Evolutionary conservation across 2,888 invertebrate species (phyloP).

Genomic region (Galeopsomyia nigrocyanea): DNA sequence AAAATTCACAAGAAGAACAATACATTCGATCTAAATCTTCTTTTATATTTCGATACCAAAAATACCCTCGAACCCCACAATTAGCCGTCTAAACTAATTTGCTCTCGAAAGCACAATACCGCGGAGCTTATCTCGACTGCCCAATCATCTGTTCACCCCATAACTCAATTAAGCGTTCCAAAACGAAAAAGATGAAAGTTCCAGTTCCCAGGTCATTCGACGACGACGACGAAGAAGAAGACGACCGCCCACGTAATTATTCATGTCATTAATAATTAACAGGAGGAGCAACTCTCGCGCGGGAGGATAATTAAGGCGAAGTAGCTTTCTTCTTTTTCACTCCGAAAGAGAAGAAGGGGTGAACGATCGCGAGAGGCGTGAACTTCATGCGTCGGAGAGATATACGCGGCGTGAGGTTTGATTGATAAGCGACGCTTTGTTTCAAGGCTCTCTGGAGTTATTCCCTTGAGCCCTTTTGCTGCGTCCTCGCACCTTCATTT

Average conservation of each 20-base stretch:
- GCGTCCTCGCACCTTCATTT: not conserved
- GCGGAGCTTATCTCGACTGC: too few relatives aligned
- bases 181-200: too few relatives aligned
- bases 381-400: slow-evolving; percentile 31
- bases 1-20: too few relatives aligned
- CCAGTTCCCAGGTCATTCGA: not conserved
- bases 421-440: slow-evolving; percentile 27
- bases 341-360: slow-evolving; percentile 4
- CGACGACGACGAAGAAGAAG: not conserved
- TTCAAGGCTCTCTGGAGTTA: slow-evolving; percentile 2
- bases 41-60: too few relatives aligned
- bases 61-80: too few relatives aligned
- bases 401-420: slow-evolving; percentile 12
- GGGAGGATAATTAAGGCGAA: slow-evolving; percentile 44
- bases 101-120: too few relatives aligned
- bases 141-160: too few relatives aligned
- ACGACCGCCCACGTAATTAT: slow-evolving; percentile 30
- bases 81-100: too few relatives aligned
- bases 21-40: too few relatives aligned
- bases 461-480: not conserved
- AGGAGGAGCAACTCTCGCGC: not conserved
- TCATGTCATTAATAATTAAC: slow-evolving; percentile 41
- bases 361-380: slow-evolving; percentile 49
- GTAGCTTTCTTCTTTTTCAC: slow-evolving; percentile 7
- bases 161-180: too few relatives aligned